Conservation (phyloP, 2,888 invertebrate genomes). For the Acrobasis consociella region DNA sequence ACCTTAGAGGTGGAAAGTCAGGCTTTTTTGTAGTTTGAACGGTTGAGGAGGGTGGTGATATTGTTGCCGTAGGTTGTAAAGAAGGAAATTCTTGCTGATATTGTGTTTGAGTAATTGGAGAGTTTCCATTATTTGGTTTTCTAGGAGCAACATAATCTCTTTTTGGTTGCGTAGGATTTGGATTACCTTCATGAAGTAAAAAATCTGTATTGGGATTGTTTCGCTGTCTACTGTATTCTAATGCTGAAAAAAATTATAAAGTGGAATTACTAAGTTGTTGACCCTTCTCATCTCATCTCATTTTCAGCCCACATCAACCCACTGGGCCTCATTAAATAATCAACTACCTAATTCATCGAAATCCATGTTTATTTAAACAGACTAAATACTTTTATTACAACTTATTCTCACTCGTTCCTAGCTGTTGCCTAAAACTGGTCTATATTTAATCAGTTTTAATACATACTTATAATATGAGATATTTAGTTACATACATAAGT, state of each 20-base stretch:
- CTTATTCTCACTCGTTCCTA: too few relatives aligned
- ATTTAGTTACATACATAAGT: too few relatives aligned
- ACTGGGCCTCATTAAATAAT: too few relatives aligned
- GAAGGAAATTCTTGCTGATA: conserved; percentile 44
- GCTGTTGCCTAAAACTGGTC: too few relatives aligned
- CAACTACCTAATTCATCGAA: too few relatives aligned
- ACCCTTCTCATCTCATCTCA: too few relatives aligned
- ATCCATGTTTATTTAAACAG: too few relatives aligned
- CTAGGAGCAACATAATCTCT: conserved; percentile 44
- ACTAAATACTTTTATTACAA: too few relatives aligned
- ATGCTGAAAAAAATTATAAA: conserved; percentile 46
- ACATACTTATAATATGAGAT: too few relatives aligned
- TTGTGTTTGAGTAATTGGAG: conserved; percentile 30
- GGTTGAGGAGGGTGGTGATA: conserved; percentile 30
- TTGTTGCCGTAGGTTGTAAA: conserved; percentile 33
- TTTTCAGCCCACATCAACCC: too few relatives aligned
- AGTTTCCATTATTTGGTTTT: conserved; percentile 27
- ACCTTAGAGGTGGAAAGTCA: conserved; percentile 22
- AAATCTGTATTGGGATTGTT: conserved; percentile 66
- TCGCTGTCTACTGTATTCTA: conserved; percentile 49
- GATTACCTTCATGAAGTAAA: conserved; percentile 65
- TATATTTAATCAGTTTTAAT: too few relatives aligned
- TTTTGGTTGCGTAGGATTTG: conserved; percentile 44
- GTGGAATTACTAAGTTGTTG: too few relatives aligned
- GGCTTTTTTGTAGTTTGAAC: conserved; percentile 27